Percentiles rank a stretch among this genome's conserved stretches.
These are phyloP conservation scores for Alviniconcha strummeri DNA, from an alignment of 2,888 invertebrate genomes.

Conservation along the genomic window DNA sequence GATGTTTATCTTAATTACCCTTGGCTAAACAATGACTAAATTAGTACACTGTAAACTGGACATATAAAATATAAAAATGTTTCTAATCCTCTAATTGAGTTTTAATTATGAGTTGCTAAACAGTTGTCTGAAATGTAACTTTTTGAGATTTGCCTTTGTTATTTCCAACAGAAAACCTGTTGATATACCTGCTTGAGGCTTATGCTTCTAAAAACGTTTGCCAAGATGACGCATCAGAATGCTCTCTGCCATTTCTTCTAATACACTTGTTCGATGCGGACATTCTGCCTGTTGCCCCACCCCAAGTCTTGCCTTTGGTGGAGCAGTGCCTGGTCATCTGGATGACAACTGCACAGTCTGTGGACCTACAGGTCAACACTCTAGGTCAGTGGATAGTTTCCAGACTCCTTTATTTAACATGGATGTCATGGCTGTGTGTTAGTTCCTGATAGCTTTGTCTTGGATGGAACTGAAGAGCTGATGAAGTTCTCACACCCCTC, in stretches of 20 bases:
- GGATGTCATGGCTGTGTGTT: too few relatives aligned
- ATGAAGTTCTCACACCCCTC: too few relatives aligned
- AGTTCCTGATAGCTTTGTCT: too few relatives aligned
- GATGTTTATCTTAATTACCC: too few relatives aligned
- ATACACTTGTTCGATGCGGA: constrained; percentile 17
- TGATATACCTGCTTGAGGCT: constrained; percentile 1
- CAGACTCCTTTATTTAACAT: too few relatives aligned
- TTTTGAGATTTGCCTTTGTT: background rate
- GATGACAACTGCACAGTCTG: constrained; percentile 14
- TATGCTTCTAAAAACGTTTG: background rate
- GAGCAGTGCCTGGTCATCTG: constrained; percentile 1
- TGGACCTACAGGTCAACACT: constrained; percentile 8
- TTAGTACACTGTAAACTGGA: too few relatives aligned
- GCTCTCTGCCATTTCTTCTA: constrained; percentile 22
- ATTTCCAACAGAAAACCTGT: constrained; percentile 8
- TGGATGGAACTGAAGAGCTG: too few relatives aligned
- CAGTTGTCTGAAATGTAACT: too few relatives aligned
- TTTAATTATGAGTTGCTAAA: too few relatives aligned
- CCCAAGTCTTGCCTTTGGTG: background rate
- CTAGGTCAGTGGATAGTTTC: constrained; percentile 5
- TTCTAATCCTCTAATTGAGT: too few relatives aligned
- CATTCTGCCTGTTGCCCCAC: constrained; percentile 11
- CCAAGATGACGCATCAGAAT: constrained; percentile 20
- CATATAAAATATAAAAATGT: too few relatives aligned
- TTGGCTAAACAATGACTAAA: too few relatives aligned